A percentile compares a stretch with the other conserved stretches of the same genome.
phyloP scores from a whole-genome alignment of 2,113 vertebrate genomes.

The Myocastor coypus region DNA sequence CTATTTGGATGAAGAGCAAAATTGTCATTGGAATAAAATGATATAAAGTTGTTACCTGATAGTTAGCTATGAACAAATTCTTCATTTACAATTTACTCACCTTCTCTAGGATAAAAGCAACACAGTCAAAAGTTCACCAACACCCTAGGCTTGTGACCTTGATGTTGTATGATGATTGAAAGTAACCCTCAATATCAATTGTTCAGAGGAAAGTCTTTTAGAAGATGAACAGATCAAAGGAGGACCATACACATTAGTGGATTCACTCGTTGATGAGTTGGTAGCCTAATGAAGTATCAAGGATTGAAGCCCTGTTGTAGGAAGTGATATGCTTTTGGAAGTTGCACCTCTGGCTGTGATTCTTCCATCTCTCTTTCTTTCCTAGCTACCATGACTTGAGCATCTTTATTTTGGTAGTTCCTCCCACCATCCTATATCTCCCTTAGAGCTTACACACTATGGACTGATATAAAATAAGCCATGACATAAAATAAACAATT shows the following conservation, averaged over 20 bases:
- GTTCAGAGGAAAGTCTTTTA: not conserved
- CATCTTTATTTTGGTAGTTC: not conserved
- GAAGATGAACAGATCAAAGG: not conserved
- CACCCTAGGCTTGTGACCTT: not conserved
- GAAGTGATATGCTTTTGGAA: not conserved
- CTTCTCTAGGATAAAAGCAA: not conserved
- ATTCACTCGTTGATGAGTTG: not conserved
- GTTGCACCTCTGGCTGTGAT: not conserved
- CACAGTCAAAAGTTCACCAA: not conserved
- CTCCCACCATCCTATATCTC: not conserved
- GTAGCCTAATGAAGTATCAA: not conserved
- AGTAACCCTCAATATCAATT: not conserved
- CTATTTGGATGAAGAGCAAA: not conserved
- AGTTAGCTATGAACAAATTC: not conserved
- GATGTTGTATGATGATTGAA: not conserved
- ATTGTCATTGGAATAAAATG: not conserved
- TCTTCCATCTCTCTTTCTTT: not conserved
- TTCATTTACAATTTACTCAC: not conserved
- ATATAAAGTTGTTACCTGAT: not conserved
- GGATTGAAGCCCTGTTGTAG: not conserved
- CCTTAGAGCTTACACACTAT: not conserved
- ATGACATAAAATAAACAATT: not conserved
- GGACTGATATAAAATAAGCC: too few species aligned
- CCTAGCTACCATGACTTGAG: not conserved
- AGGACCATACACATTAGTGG: not conserved